These are phyloP conservation scores for Stegophylla sp. DNA, from an alignment of 2,888 invertebrate genomes.

Conservation along the genomic window DNA sequence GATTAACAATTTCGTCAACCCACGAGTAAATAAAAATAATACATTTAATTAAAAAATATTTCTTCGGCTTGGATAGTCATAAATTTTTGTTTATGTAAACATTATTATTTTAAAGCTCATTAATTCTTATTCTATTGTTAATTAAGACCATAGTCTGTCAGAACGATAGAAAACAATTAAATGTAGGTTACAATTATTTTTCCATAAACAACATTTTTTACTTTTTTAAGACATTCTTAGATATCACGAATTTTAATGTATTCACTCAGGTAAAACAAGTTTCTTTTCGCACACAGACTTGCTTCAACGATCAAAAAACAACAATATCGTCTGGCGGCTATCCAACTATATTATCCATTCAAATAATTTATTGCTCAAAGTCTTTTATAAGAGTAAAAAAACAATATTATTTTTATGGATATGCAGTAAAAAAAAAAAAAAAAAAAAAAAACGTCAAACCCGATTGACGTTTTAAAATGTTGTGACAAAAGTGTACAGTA, in stretches of 20 bases:
- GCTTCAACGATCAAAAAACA: slow-evolving; percentile 33
- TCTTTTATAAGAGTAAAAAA: neutral
- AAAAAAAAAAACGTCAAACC: neutral
- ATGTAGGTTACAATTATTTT: slow-evolving; percentile 12
- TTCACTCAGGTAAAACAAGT: slow-evolving; percentile 41
- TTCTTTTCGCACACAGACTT: slow-evolving; percentile 19
- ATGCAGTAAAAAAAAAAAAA: neutral
- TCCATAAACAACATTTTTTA: slow-evolving; percentile 4
- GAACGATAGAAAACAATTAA: slow-evolving; percentile 9
- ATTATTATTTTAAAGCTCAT: no score
- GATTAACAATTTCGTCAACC: no score
- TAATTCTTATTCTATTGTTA: neutral
- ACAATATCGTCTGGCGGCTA: slow-evolving; percentile 33
- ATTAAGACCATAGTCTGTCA: neutral
- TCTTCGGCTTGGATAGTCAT: no score
- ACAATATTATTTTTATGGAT: slow-evolving; percentile 24
- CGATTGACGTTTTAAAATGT: slow-evolving; percentile 1
- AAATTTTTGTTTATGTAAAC: no score
- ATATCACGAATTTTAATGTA: slow-evolving; percentile 27
- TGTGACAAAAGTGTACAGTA: no score
- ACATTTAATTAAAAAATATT: neutral
- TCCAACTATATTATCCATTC: slow-evolving; percentile 28
- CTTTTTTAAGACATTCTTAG: neutral
- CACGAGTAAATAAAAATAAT: neutral
- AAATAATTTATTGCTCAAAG: slow-evolving; percentile 14